Base-by-base conservation (phyloP, 2,888 invertebrate species). In the Stratiomys singularior region DNA sequence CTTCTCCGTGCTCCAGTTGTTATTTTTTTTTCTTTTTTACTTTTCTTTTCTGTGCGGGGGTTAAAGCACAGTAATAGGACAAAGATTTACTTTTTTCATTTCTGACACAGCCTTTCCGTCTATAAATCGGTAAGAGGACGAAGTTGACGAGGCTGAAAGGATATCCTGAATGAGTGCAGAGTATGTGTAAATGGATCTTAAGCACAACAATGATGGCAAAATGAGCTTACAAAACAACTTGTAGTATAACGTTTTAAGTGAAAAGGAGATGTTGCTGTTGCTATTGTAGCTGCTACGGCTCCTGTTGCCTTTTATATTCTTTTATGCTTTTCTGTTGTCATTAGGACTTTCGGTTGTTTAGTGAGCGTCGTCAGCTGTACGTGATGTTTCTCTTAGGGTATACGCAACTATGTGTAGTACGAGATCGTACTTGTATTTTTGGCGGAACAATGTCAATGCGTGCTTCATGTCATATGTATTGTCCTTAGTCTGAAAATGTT, bases 311-410 rank as follows among this genome's bases (percentile, higher is more conserved):
- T 69, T 79, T 77, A 74, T 28, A 56, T 72, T 47, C 27, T 63
- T 37, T 63, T 76, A 60, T 58, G 58, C 60, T 37, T 27, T 64
- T 64, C 11, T n/a, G 72, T 28, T 56, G 28, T 30, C 58, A 52
- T 74, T 76, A 76, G 27, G 69, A 30, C 47, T 64, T 64, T 47
- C 28, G 64, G 67, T 30, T 76, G 79, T 77, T 79, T 77, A 69
- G 77, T 67, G 71, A 46, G 15, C 27, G n/a, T 79, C 27, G n/a
- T 79, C 79, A 79, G 79, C 77, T 79, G 77, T 77, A 79, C 79
- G 79, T 79, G 79, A 76, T 77, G 58, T 76, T 77, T 63, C 46
- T 37, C 9, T 9, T 37, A 37, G 37, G 9, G 37, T 37, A 37
- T 37, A 5, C 9, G 37, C n/a, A 37, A 37, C 37, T 9, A 37